These are phyloP conservation scores for Siphonodentalium dalli DNA, from an alignment of 2,888 invertebrate species.

Conservation along the genomic window DNA sequence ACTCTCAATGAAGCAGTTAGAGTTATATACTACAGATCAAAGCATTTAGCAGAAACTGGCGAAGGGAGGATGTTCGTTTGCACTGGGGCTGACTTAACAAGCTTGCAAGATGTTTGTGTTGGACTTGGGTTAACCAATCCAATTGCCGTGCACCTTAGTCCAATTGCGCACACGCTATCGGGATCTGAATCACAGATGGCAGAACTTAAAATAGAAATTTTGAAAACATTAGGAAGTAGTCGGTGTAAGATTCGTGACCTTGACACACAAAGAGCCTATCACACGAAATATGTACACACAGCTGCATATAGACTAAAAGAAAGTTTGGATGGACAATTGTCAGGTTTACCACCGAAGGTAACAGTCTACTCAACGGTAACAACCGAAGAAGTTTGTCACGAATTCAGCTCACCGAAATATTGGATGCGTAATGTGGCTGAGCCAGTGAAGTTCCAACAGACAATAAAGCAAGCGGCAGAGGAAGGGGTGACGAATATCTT, in stretches of 20 bases:
- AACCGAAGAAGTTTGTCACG: constrained; percentile 20
- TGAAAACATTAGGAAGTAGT: constrained; percentile 1
- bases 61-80: constrained; percentile 38
- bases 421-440: constrained; percentile 43
- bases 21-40: constrained; percentile 35
- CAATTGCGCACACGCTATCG: constrained; percentile 36
- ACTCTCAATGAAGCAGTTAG: constrained; percentile 32
- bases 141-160: constrained; percentile 38
- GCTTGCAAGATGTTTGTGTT: constrained; percentile 16
- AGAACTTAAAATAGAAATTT: constrained; percentile 21
- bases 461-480: constrained; percentile 21
- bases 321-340: constrained; percentile 21
- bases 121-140: constrained; percentile 6
- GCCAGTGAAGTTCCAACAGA: constrained; percentile 40
- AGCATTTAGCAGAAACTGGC: constrained; percentile 16
- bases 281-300: constrained; percentile 36
- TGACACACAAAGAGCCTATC: constrained; percentile 42
- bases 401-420: constrained; percentile 33
- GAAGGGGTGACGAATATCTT: constrained; percentile 29
- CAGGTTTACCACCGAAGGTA: constrained; percentile 12
- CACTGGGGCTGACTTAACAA: constrained; percentile 18
- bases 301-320: constrained; percentile 27
- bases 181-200: constrained; percentile 31
- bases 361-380: constrained; percentile 43
- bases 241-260: constrained; percentile 26